Base-by-base conservation (phyloP, 1,140 invertebrate genomes). In the Drosophila varians region DNA sequence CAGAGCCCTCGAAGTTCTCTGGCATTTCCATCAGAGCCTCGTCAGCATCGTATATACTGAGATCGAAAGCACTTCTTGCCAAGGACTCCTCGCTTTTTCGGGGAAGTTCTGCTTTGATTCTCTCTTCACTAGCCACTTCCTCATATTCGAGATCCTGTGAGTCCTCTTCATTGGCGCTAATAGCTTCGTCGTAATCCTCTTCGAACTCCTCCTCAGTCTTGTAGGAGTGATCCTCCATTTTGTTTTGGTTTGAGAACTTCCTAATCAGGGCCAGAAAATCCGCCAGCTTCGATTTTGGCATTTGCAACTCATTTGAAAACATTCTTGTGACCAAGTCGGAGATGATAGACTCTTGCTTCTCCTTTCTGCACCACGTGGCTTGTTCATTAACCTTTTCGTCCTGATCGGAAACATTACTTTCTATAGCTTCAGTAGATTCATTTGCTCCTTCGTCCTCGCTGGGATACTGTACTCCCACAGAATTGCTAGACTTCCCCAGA, bases 391-490 rank as follows among this genome's bases (percentile, higher is more conserved):
- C 3, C 19, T 6, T n/a, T 14, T 4, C 11, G 1, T 23, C 5
- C 2, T 1, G 2, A 8, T 16, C 8, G 1, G 8, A 12, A 19
- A 21, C 5, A 60, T n/a, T 19, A 38, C 18, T 40, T 18, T 3
- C 11, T 4, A n/a, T 2, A 0, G 11, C 40, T 9, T 19, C 26
- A 9, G n/a, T 8, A n/a, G 19, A 34, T 1, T 4, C 12, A 9
- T 26, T n/a, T 1, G 40, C 16, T 6, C 14, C 25, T 18, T 83
- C 79, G 31, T 62, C 38, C 2, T 62, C 71, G 42, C 75, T 83
- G 19, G 80, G 79, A 57, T 46, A 86, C 18, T 83, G 79, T 6
- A 86, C n/a, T 1, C 40, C 75, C n/a, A 80, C 18, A 6, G 56
- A 62, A 16, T 8, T 19, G 18, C 31, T 60, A 26, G 46, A 60